These are phyloP conservation scores for Cosmia pyralina DNA, from an alignment of 2,888 invertebrate species.

Conservation along the genomic window DNA sequence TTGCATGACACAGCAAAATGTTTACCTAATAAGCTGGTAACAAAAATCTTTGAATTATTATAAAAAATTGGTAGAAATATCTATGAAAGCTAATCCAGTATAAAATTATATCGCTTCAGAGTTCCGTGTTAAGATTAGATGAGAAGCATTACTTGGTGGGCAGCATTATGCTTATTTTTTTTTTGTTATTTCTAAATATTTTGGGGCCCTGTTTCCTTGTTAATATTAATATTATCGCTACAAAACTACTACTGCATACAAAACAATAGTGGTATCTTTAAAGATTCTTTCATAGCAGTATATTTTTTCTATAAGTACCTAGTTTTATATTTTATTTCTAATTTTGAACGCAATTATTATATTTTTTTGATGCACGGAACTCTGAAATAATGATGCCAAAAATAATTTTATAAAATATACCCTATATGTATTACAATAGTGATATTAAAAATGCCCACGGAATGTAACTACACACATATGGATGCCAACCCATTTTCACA, in stretches of 20 bases:
- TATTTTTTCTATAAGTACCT: not conserved
- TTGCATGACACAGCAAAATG: slow-evolving; percentile 59
- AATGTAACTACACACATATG: slow-evolving; percentile 37
- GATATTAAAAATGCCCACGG: slow-evolving; percentile 53
- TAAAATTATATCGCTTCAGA: slow-evolving; percentile 60
- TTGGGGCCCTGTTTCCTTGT: slow-evolving; percentile 49
- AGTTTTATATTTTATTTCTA: slow-evolving; percentile 19
- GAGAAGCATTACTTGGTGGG: slow-evolving; percentile 16
- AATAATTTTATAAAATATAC: slow-evolving; percentile 68
- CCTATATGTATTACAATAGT: slow-evolving; percentile 47
- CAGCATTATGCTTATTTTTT: not conserved
- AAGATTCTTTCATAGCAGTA: not conserved
- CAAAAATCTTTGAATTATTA: slow-evolving; percentile 70
- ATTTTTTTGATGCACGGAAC: slow-evolving; percentile 52
- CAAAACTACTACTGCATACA: slow-evolving; percentile 1
- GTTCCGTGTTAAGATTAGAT: slow-evolving; percentile 57
- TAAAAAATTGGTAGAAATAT: slow-evolving; percentile 67
- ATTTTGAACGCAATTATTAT: slow-evolving; percentile 21
- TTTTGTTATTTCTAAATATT: slow-evolving; percentile 14
- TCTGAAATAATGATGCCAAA: slow-evolving; percentile 66
- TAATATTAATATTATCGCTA: slow-evolving; percentile 18
- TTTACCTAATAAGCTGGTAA: slow-evolving; percentile 72
- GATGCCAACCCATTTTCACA: slow-evolving; percentile 13
- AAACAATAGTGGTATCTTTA: not conserved
- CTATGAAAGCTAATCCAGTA: slow-evolving; percentile 70